Percentiles rank a stretch among this genome's conserved stretches.
These are phyloP conservation scores for Achroia grisella DNA, from an alignment of 1,140 invertebrate genomes.

Conservation along the genomic window DNA sequence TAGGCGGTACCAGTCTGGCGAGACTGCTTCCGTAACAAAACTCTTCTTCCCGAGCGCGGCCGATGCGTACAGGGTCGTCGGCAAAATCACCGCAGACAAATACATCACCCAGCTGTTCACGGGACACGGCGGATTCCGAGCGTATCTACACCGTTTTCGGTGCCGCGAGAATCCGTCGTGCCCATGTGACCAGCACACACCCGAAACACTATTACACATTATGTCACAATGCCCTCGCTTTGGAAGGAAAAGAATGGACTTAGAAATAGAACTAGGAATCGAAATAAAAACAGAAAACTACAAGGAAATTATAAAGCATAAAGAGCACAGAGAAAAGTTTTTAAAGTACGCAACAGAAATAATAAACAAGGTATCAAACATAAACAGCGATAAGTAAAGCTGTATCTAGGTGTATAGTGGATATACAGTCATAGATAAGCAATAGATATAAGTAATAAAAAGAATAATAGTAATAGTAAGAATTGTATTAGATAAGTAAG, in stretches of 20 bases:
- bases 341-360: not conserved
- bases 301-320: not conserved
- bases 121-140: conserved; percentile 2
- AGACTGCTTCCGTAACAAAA: not conserved
- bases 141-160: conserved; percentile 2
- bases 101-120: not conserved
- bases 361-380: not conserved
- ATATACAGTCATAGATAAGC: too few species aligned
- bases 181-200: not conserved
- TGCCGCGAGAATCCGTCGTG: conserved; percentile 1
- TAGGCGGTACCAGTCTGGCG: not conserved
- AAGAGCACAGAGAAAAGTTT: not conserved
- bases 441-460: too few species aligned
- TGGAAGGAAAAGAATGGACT: not conserved
- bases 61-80: not conserved
- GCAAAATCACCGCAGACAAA: not conserved
- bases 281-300: not conserved
- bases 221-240: not conserved
- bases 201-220: not conserved
- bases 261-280: not conserved
- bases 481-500: too few species aligned
- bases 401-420: not conserved
- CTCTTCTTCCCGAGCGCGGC: not conserved
- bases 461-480: too few species aligned
- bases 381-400: not conserved